These are phyloP conservation scores for Potamilus streckersoni DNA, from an alignment of 1,140 invertebrate species.

Conservation along the genomic window DNA sequence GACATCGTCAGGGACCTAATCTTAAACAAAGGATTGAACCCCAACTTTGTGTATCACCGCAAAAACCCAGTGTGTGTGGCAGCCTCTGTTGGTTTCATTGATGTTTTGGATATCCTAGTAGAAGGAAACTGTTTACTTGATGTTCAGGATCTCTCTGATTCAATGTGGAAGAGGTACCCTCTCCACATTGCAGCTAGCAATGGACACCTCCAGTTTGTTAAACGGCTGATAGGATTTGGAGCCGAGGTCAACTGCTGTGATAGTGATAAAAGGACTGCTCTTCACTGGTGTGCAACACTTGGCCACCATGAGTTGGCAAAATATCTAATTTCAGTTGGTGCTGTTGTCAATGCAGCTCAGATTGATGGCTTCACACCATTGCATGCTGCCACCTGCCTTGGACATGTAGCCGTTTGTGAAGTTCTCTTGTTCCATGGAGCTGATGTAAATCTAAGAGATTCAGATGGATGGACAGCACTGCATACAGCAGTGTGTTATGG, in stretches of 20 bases:
- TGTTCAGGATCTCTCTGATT: slow-evolving; percentile 30
- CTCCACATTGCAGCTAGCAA: slow-evolving; percentile 58
- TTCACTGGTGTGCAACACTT: slow-evolving; percentile 60
- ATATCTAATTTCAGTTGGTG: slow-evolving; percentile 46
- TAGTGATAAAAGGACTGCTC: slow-evolving; percentile 53
- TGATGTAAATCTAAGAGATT: slow-evolving; percentile 44
- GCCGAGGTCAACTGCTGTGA: slow-evolving; percentile 52
- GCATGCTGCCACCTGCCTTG: slow-evolving; percentile 56
- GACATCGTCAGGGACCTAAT: slow-evolving; percentile 32
- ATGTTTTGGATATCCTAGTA: slow-evolving; percentile 40
- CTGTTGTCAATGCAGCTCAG: slow-evolving; percentile 52
- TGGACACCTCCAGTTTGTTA: slow-evolving; percentile 44
- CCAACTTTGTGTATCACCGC: slow-evolving; percentile 41
- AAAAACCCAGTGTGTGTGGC: slow-evolving; percentile 42
- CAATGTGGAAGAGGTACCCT: slow-evolving; percentile 52
- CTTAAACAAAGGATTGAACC: slow-evolving; percentile 32
- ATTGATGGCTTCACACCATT: slow-evolving; percentile 58
- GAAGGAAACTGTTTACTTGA: slow-evolving; percentile 35
- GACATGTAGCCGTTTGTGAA: slow-evolving; percentile 47
- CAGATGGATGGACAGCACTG: slow-evolving; percentile 57
- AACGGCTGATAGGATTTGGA: slow-evolving; percentile 44
- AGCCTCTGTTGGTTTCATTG: slow-evolving; percentile 34
- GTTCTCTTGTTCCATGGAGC: slow-evolving; percentile 45
- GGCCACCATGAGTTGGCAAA: slow-evolving; percentile 46
- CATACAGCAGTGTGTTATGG: slow-evolving; percentile 61